Percentiles rank a stretch among this genome's conserved stretches.
Evolutionary conservation across 2,888 invertebrate genomes (phyloP).

Genomic region (Aphodius granarius): DNA sequence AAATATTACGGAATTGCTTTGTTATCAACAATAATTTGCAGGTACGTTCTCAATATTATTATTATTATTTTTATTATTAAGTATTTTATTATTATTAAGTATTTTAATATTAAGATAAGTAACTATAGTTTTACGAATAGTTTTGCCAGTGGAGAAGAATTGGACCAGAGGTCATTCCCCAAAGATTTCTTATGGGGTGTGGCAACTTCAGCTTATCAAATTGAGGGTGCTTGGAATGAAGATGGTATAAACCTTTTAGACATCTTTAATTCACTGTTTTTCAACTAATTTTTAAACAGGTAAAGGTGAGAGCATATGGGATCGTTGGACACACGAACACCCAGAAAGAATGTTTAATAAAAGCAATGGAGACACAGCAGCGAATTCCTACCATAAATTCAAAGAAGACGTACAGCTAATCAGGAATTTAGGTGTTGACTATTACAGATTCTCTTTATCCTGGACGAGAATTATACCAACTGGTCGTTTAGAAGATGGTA

Average conservation of each 20-base stretch:
- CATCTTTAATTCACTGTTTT: conserved; percentile 22
- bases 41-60: neutral
- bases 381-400: conserved; percentile 67
- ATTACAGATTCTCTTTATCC: conserved; percentile 65
- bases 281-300: conserved; percentile 47
- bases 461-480: conserved; percentile 70
- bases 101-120: too few species aligned
- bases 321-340: conserved; percentile 60
- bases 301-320: conserved; percentile 70
- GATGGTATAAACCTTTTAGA: conserved; percentile 36
- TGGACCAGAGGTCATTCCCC: conserved; percentile 48
- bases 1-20: neutral
- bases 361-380: conserved; percentile 64
- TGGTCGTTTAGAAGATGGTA: conserved; percentile 54
- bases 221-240: conserved; percentile 59
- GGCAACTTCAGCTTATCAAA: conserved; percentile 60
- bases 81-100: too few species aligned
- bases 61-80: too few species aligned
- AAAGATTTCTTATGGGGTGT: conserved; percentile 60
- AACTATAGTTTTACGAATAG: neutral
- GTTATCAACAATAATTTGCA: neutral
- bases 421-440: conserved; percentile 58
- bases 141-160: neutral
- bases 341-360: conserved; percentile 59
- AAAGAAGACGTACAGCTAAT: conserved; percentile 63